Conservation (phyloP, 1,140 invertebrate genomes). For the Pseudomyrmex cubaensis region DNA sequence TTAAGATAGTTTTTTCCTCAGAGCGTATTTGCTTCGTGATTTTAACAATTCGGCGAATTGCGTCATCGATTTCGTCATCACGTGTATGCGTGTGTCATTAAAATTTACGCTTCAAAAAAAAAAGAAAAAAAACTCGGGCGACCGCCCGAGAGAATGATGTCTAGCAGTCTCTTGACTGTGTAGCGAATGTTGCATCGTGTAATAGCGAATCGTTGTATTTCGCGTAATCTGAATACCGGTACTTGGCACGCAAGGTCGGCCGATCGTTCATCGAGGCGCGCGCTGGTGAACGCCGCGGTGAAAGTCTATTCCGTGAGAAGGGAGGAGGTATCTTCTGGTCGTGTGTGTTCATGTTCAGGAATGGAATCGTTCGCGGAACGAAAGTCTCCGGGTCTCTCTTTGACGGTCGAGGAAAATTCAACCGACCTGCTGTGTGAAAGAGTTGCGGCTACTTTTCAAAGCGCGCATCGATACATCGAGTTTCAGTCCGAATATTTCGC, state of each 20-base stretch:
- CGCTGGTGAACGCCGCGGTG: slow-evolving; percentile 68
- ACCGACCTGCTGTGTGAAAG: slow-evolving; percentile 7
- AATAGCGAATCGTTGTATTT: slow-evolving; percentile 27
- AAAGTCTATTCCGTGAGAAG: slow-evolving; percentile 66
- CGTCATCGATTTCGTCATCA: neutral
- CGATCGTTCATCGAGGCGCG: slow-evolving; percentile 64
- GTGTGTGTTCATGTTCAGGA: slow-evolving; percentile 48
- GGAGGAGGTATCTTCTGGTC: slow-evolving; percentile 53
- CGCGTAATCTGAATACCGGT: slow-evolving; percentile 67
- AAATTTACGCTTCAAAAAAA: neutral
- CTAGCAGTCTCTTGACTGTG: neutral
- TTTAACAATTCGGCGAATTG: neutral
- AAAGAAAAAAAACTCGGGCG: neutral
- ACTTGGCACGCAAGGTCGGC: slow-evolving; percentile 73
- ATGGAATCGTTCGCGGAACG: slow-evolving; percentile 61
- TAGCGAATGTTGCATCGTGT: neutral
- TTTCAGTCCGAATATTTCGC: neutral
- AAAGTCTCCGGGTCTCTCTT: slow-evolving; percentile 37
- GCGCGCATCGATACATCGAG: neutral
- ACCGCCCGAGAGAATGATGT: neutral
- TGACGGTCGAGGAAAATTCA: slow-evolving; percentile 40
- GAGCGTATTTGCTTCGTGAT: neutral
- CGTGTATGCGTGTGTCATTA: neutral
- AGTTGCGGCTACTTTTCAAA: neutral
- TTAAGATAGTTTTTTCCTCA: no score